Evolutionary conservation across 2,888 invertebrate species (phyloP), one percentile per base, ranked within the genome.

Genomic region (Ellobium chinense): DNA sequence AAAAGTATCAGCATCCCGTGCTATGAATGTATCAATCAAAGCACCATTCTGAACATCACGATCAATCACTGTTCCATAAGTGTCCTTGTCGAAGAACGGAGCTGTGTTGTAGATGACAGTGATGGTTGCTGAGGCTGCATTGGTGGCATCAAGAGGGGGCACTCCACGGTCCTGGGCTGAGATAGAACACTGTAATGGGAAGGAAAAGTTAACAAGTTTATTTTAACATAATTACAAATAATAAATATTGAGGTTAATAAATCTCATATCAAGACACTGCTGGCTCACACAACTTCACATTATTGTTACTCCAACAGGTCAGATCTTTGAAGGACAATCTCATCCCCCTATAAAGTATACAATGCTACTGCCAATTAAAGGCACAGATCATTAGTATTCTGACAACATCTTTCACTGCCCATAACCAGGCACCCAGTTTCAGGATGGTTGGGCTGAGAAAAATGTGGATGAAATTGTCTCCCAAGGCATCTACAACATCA

Each of bases 1-100:
- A 14, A 34, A 97, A 0, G 95, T 95, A 92, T 76, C 73, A 7
- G 27, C 56, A 34, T 97, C 97, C 0, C 95, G 94, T 0, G 97
- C 97, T 0, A 95, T 94, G 56, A 56, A 65, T 3, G 36, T 78
- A n/a, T 21, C 54, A 3, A 83, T 24, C 12, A 62, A 24, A n/a
- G 27, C 5, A 29, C 56, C 68, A 56, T 74, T 31, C 3, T 37
- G 24, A 14, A 76, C 68, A 65, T 75, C 56, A 27, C 83, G 37
- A 31, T 74, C 31, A 24, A 83, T 76, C 0, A 29, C 56, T 27
- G 82, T 84, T 72, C 69, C 75, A 75, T 87, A 74, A 0, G 34
- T 1, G 9, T 54, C 46, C 29, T 27, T 84, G 21, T 39, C 60
- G 66, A 90, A 88, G 7, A 14, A 36, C n/a, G 91, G 91, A 7